These are phyloP conservation scores for Gastracanthus pulcherrimus DNA, from an alignment of 2,888 invertebrate species.

Conservation along the genomic window DNA sequence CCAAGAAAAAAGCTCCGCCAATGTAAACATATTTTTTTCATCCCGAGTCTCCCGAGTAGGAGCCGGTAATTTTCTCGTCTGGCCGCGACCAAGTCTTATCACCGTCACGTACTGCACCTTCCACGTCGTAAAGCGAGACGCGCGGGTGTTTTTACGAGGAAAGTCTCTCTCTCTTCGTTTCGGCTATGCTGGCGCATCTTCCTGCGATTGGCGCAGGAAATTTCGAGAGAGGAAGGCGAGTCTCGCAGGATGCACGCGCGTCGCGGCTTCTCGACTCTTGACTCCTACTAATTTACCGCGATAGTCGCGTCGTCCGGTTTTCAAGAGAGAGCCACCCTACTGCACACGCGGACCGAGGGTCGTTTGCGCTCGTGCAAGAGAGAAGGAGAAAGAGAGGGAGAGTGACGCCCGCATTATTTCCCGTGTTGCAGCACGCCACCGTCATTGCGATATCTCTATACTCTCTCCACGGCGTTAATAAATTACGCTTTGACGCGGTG, in stretches of 20 bases:
- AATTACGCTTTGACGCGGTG: not conserved
- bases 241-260: not conserved
- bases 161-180: constrained; percentile 21
- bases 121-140: constrained; percentile 35
- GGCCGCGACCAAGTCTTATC: constrained; percentile 27
- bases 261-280: not conserved
- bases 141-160: constrained; percentile 22
- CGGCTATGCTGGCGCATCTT: not conserved
- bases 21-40: constrained; percentile 36
- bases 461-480: constrained; percentile 7
- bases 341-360: too few species aligned
- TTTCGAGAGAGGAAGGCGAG: not conserved
- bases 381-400: too few species aligned
- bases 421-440: not conserved
- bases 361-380: not conserved
- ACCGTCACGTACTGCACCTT: constrained; percentile 11
- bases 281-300: not conserved
- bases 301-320: constrained; percentile 17
- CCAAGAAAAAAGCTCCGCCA: not conserved
- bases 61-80: constrained; percentile 25
- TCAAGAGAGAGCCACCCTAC: too few species aligned
- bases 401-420: constrained; percentile 25
- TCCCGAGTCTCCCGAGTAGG: not conserved
- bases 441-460: constrained; percentile 7
- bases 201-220: constrained; percentile 2